Evolutionary conservation across 2,113 vertebrate genomes (phyloP).

Genomic region (Puffinus mauretanicus): DNA sequence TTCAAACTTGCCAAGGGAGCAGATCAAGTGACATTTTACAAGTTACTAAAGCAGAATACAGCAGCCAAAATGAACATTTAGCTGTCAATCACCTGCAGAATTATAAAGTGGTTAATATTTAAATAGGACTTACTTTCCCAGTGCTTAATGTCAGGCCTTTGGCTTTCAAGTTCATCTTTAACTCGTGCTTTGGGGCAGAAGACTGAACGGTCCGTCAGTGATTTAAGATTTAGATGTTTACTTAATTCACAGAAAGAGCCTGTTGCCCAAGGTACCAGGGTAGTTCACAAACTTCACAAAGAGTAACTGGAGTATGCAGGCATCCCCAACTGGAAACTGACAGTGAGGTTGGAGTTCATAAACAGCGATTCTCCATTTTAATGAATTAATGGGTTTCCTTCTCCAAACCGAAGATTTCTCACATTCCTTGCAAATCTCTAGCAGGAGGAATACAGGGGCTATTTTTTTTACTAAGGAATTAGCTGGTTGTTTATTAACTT

Average conservation of each 20-base stretch:
- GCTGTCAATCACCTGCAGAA: background rate
- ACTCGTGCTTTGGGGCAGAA: background rate
- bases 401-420: background rate
- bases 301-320: background rate
- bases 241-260: background rate
- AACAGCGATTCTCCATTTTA: background rate
- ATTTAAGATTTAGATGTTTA: background rate
- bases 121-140: background rate
- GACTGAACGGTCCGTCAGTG: background rate
- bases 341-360: background rate
- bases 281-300: background rate
- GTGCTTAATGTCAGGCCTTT: background rate
- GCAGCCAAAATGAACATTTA: background rate
- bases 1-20: background rate
- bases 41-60: background rate
- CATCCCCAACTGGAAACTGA: accelerated
- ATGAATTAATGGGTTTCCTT: background rate
- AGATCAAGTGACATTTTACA: background rate
- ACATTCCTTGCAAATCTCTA: background rate
- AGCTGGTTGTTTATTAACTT: background rate
- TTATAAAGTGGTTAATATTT: constrained; percentile 43
- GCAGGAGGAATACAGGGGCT: background rate
- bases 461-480: background rate
- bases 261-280: background rate
- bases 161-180: background rate